These are phyloP conservation scores for Dicrostonyx torquatus DNA, from an alignment of 2,797 vertebrate genomes.

Conservation along the genomic window DNA sequence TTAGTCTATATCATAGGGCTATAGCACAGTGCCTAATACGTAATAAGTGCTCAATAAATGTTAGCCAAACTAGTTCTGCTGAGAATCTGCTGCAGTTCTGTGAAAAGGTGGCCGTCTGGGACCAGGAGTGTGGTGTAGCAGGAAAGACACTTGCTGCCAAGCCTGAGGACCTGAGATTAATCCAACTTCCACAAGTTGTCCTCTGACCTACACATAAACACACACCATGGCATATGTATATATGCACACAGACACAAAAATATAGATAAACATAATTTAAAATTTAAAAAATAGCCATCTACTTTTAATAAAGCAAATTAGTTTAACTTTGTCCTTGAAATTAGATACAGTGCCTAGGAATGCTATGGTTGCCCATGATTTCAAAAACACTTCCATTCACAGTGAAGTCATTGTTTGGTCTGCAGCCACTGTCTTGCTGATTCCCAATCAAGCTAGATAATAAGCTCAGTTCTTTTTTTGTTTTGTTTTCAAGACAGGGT, in stretches of 20 bases:
- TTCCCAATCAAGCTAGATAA: not conserved
- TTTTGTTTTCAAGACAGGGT: not conserved
- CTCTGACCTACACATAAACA: not conserved
- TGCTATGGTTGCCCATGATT: not conserved
- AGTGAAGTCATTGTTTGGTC: constrained; percentile 1
- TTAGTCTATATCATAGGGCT: not conserved
- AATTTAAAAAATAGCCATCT: not conserved
- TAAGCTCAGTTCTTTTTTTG: not conserved
- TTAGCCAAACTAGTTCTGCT: constrained; percentile 24
- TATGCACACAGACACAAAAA: not conserved
- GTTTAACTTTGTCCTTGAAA: constrained; percentile 31
- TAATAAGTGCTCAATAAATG: constrained; percentile 79
- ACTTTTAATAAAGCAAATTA: constrained; percentile 11
- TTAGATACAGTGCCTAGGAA: not conserved
- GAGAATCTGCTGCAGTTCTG: not conserved
- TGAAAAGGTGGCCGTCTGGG: not conserved
- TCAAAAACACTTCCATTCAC: not conserved
- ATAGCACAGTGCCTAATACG: constrained; percentile 69
- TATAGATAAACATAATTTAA: not conserved
- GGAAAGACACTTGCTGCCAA: not conserved
- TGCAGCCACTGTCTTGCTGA: not conserved
- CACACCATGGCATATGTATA: not conserved
- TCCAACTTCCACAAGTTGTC: not conserved
- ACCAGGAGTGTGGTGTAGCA: not conserved
- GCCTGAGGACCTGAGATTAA: not conserved